Base-by-base conservation (phyloP, 1,140 invertebrate species). In the Drosophila serrata region DNA sequence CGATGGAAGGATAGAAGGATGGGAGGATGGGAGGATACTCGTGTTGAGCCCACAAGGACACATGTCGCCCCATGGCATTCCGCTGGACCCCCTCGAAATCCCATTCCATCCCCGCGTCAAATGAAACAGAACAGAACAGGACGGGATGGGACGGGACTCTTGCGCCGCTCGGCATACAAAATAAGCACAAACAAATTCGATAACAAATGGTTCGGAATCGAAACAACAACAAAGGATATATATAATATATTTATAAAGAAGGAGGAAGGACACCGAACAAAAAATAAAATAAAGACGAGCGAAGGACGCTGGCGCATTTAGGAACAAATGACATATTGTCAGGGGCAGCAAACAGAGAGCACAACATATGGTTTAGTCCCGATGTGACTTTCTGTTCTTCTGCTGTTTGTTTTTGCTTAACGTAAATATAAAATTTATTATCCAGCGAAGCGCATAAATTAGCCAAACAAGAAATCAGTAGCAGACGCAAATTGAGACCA, bases 361-460 rank as follows among this genome's bases (percentile, higher is more conserved):
- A 33, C 51, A 59, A 37, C 68, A 72, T 72, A 72, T 72, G 68
- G 65, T 29, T 29, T 48, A 48, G 68, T 40, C 51, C 51, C 35
- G 65, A 37, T 70, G 48, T 57, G 64, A 70, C 31, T 64, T 43
- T 57, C 31, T 46, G 49, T 63, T 42, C 31, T 46, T 49, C 62
- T 60, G 57, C 29, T 61, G 15, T 86, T 77, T 64, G 61, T 84
- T 77, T 88, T 88, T 84, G 68, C 68, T 73, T 56, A 90, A 90
- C 86, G 81, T 86, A 81, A 85, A 90, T 90, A 85, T 81, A 90
- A 90, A 90, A 90, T 90, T 90, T 90, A 90, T 90, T 90, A 90
- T 90, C 85, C 67, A 74, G 64, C 64, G 75, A 58, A 81, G 51
- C 70, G 75, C 78, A 90, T 90, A 90, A 90, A 90, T 90, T 90